phyloP scores from a whole-genome alignment of 2,113 vertebrate species.

The Phaethon lepturus region DNA sequence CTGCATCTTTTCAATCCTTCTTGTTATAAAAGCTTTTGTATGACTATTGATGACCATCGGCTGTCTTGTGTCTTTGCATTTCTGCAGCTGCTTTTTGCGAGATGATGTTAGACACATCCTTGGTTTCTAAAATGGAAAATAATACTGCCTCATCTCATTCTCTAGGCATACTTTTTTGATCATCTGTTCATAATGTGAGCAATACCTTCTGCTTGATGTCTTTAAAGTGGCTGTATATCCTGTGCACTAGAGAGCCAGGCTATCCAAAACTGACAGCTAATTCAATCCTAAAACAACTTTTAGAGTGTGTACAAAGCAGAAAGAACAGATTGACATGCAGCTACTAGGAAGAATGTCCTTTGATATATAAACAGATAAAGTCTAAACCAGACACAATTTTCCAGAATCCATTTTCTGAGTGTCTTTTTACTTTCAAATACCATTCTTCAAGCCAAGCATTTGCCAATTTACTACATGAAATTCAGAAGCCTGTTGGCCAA shows the following conservation, averaged over 20 bases:
- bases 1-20: neutral
- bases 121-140: neutral
- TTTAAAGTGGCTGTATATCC: neutral
- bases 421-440: neutral
- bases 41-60: neutral
- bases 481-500: neutral
- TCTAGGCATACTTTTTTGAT: slow-evolving; percentile 8
- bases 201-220: neutral
- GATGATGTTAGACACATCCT: neutral
- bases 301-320: neutral
- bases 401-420: slow-evolving; percentile 8
- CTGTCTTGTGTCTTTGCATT: neutral
- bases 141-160: neutral
- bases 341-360: slow-evolving; percentile 2
- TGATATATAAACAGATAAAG: slow-evolving; percentile 24
- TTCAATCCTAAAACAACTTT: slow-evolving; percentile 17
- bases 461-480: neutral
- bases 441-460: neutral
- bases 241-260: neutral
- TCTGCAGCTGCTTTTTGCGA: neutral
- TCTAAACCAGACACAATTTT: slow-evolving; percentile 3
- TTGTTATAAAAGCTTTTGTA: neutral
- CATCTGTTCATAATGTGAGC: neutral
- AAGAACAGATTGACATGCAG: neutral
- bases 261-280: neutral